phyloP scores from a whole-genome alignment of 2,797 vertebrate species.

The Luscinia luscinia region DNA sequence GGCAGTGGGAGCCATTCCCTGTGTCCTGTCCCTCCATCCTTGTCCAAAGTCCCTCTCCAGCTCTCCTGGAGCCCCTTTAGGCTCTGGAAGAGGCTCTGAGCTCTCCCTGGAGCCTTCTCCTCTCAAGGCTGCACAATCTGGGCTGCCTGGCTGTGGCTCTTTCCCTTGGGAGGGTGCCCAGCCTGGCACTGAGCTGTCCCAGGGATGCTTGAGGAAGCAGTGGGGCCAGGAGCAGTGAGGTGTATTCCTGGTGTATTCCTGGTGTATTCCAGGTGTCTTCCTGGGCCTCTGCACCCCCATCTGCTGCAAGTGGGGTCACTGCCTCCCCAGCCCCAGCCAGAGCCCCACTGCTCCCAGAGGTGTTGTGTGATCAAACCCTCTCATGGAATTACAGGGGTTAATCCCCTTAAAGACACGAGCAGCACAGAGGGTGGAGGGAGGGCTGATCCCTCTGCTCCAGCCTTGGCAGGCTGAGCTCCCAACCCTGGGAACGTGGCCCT shows the following conservation, averaged over 20 bases:
- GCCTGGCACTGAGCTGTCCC: background rate
- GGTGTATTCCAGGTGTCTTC: rapidly evolving
- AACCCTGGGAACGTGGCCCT: rapidly evolving
- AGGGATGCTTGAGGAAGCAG: rapidly evolving
- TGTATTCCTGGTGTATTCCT: background rate
- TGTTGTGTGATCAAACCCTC: background rate
- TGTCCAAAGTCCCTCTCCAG: background rate
- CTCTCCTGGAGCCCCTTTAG: background rate
- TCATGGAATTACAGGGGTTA: background rate
- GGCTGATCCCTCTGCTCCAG: background rate
- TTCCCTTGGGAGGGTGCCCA: background rate
- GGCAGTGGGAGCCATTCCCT: background rate
- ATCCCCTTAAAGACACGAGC: background rate
- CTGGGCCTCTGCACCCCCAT: rapidly evolving
- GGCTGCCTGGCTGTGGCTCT: background rate
- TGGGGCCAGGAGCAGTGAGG: rapidly evolving
- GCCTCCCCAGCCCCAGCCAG: background rate
- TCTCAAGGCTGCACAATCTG: background rate
- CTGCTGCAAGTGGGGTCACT: background rate
- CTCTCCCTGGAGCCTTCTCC: background rate
- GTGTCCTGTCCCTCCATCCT: background rate
- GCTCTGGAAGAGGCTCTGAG: background rate
- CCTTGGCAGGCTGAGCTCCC: background rate
- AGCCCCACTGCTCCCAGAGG: rapidly evolving
- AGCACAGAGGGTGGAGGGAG: background rate